Conservation (phyloP, 1,140 invertebrate genomes). For the Limonius californicus region DNA sequence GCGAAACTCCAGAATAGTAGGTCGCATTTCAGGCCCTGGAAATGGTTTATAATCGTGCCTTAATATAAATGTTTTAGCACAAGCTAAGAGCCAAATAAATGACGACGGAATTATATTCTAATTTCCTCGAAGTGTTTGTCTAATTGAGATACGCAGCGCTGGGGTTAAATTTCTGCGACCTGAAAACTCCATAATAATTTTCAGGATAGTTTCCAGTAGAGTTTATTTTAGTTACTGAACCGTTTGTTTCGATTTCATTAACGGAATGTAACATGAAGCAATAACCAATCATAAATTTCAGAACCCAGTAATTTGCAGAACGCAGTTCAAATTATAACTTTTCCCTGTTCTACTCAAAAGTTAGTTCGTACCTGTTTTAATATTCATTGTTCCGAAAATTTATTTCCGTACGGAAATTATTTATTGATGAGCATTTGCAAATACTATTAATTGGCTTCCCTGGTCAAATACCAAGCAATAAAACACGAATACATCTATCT, state of each 20-base stretch:
- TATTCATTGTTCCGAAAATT: too few relatives aligned
- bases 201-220: neutral
- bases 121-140: neutral
- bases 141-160: neutral
- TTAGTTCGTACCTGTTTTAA: neutral
- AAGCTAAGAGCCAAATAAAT: slow-evolving; percentile 1
- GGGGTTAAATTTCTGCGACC: neutral
- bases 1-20: slow-evolving; percentile 4
- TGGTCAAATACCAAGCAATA: too few relatives aligned
- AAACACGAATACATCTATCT: too few relatives aligned
- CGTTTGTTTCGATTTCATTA: too few relatives aligned
- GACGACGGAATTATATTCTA: neutral
- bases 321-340: neutral
- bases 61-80: neutral
- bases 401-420: too few relatives aligned
- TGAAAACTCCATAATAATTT: neutral
- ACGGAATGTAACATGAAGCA: too few relatives aligned
- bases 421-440: too few relatives aligned
- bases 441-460: too few relatives aligned
- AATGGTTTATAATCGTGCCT: neutral
- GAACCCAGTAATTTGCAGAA: too few relatives aligned
- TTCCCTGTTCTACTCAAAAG: neutral
- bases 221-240: neutral
- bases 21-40: neutral
- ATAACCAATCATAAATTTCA: too few relatives aligned